Conservation (phyloP, 1,140 invertebrate genomes). For the Musca vetustissima region DNA sequence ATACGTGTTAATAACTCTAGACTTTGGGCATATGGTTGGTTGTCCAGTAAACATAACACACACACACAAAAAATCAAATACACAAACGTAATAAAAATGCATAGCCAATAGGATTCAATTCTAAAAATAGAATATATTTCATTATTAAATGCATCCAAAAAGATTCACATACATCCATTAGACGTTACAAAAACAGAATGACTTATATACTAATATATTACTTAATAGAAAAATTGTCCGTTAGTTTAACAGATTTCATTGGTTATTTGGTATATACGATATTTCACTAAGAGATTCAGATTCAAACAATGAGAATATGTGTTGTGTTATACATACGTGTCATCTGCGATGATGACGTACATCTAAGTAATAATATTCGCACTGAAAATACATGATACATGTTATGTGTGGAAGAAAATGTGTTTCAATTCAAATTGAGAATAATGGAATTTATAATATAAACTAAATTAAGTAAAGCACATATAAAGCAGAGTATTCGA, state of each 20-base stretch:
- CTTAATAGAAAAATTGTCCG: too few species aligned
- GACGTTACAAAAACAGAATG: too few species aligned
- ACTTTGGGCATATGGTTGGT: neutral
- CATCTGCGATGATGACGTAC: neutral
- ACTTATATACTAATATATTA: too few species aligned
- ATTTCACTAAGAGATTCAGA: neutral
- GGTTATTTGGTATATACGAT: neutral
- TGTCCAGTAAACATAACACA: neutral
- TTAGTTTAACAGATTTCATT: too few species aligned
- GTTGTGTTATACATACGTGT: neutral
- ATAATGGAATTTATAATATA: neutral
- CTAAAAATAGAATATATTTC: neutral
- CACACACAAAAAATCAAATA: conserved; percentile 1
- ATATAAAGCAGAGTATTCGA: conserved; percentile 17
- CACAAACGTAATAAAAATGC: neutral
- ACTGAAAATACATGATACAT: conserved; percentile 17
- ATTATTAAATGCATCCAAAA: too few species aligned
- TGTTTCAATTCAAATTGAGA: neutral
- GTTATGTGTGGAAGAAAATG: neutral
- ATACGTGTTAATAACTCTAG: too few species aligned
- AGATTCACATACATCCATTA: too few species aligned
- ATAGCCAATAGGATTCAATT: neutral
- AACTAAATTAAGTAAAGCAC: conserved; percentile 21
- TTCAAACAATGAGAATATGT: neutral
- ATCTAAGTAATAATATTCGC: neutral